Conservation (phyloP, 2,888 invertebrate species). For the Spatulosminthurus flaviceps region DNA sequence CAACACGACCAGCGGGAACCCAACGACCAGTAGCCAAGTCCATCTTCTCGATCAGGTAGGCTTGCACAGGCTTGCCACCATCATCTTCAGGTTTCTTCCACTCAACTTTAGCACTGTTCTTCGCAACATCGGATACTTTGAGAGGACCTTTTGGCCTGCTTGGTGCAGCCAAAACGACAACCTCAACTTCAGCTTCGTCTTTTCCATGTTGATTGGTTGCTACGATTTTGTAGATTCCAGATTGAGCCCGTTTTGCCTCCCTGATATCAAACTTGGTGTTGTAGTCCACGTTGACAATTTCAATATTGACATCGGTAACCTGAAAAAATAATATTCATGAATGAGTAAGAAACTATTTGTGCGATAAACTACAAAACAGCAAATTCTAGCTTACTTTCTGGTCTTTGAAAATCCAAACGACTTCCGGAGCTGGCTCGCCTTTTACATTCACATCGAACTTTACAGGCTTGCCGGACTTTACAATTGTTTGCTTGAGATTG, state of each 20-base stretch:
- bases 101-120: constrained; percentile 86
- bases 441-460: constrained; percentile 76
- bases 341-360: no score
- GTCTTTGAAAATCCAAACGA: no score
- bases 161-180: constrained; percentile 88
- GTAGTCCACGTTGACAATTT: constrained; percentile 87
- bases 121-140: constrained; percentile 86
- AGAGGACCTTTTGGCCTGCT: constrained; percentile 88
- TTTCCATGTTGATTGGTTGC: constrained; percentile 91
- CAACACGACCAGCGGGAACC: constrained; percentile 89
- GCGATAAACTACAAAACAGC: no score
- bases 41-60: constrained; percentile 92
- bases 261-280: constrained; percentile 86
- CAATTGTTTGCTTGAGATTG: constrained; percentile 86
- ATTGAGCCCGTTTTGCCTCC: constrained; percentile 82
- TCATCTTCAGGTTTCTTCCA: constrained; percentile 96
- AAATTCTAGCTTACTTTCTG: no score
- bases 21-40: constrained; percentile 91
- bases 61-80: constrained; percentile 89
- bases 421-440: constrained; percentile 95
- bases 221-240: constrained; percentile 87
- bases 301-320: constrained; percentile 76
- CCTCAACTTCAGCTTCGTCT: constrained; percentile 93
- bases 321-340: no score
- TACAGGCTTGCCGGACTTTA: constrained; percentile 90